Conservation (phyloP, 2,888 invertebrate genomes). For the Drosophila nr. perissopoda region DNA sequence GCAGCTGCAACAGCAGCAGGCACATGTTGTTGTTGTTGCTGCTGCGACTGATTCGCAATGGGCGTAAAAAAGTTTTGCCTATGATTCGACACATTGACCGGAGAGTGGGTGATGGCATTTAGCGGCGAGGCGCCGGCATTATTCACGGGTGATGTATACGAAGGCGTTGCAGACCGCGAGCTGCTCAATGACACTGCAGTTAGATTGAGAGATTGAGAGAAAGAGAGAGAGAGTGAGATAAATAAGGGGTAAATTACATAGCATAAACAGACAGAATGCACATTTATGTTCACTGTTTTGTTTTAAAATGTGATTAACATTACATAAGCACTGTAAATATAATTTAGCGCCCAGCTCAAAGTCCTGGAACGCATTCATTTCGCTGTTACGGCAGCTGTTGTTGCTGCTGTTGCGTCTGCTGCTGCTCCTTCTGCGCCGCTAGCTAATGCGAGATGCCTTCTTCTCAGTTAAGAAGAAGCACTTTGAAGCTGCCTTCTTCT, state of each 20-base stretch:
- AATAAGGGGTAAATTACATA: background rate
- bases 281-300: conserved; percentile 5
- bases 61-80: conserved; percentile 96
- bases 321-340: conserved; percentile 84
- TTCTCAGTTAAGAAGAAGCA: conserved; percentile 32
- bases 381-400: conserved; percentile 34
- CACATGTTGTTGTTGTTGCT: conserved; percentile 70
- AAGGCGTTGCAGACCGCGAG: conserved; percentile 96
- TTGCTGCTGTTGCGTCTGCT: conserved; percentile 9
- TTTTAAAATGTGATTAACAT: conserved; percentile 29
- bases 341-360: conserved; percentile 83
- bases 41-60: conserved; percentile 86
- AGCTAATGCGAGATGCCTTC: conserved; percentile 11
- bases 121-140: conserved; percentile 89
- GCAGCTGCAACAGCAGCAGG: conserved; percentile 45
- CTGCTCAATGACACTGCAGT: conserved; percentile 94
- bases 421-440: conserved; percentile 3
- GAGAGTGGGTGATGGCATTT: conserved; percentile 87
- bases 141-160: conserved; percentile 92
- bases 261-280: background rate
- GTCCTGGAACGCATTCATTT: conserved; percentile 82
- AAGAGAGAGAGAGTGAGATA: background rate
- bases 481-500: conserved; percentile 38
- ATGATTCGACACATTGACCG: conserved; percentile 88
- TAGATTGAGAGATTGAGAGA: conserved; percentile 5